These are phyloP conservation scores for Galerucella pusilla DNA, from an alignment of 2,888 invertebrate genomes.

Conservation along the genomic window DNA sequence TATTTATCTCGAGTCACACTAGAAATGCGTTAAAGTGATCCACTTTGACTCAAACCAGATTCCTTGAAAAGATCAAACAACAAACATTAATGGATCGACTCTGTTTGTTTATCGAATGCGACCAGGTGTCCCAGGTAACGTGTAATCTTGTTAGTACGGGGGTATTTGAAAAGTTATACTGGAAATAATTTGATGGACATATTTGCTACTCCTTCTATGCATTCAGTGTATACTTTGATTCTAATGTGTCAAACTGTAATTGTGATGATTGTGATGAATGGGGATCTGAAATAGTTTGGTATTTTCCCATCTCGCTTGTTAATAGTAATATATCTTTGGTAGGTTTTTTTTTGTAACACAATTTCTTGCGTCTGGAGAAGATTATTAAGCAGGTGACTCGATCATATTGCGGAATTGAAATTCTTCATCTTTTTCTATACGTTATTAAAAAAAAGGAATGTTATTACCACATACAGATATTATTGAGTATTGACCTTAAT, in stretches of 20 bases:
- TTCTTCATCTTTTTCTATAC: not conserved
- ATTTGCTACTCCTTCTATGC: no score
- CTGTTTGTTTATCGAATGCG: slow-evolving; percentile 49
- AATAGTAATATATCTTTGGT: no score
- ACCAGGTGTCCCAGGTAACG: slow-evolving; percentile 49
- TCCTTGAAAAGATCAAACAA: slow-evolving; percentile 49
- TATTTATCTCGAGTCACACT: not conserved
- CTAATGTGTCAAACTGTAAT: no score
- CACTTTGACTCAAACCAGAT: slow-evolving; percentile 47
- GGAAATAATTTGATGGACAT: no score
- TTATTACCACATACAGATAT: not conserved
- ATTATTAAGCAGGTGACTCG: not conserved
- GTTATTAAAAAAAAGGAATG: no score
- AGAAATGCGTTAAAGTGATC: slow-evolving; percentile 33
- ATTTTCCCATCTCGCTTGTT: no score
- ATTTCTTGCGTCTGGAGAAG: not conserved
- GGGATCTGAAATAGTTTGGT: no score
- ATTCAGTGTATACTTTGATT: no score
- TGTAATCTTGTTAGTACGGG: not conserved
- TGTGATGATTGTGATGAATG: not conserved
- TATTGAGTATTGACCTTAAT: no score
- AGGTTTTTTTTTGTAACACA: no score
- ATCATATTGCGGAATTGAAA: not conserved
- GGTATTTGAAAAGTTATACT: not conserved
- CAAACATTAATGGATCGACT: slow-evolving; percentile 48